Conservation (phyloP, 2,113 vertebrate genomes). For the Tricholaema leucomelas region DNA sequence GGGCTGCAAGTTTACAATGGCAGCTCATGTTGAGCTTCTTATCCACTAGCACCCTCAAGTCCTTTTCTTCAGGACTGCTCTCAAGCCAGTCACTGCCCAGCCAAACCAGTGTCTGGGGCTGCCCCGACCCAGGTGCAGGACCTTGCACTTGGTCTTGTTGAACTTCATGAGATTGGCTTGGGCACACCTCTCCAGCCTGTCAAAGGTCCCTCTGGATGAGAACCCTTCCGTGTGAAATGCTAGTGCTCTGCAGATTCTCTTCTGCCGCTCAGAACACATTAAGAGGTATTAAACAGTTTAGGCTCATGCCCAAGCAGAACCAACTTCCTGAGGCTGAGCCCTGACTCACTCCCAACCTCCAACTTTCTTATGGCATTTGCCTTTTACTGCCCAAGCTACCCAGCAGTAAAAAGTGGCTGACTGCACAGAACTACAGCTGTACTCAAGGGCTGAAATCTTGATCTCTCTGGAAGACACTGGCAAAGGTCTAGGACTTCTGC, state of each 20-base stretch:
- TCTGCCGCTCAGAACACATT: neutral
- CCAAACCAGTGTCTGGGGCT: too few species aligned
- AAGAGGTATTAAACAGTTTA: neutral
- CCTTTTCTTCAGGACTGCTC: too few species aligned
- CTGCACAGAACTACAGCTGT: neutral
- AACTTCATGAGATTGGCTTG: too few species aligned
- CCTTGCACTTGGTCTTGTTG: too few species aligned
- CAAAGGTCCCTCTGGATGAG: too few species aligned
- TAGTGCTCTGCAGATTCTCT: neutral
- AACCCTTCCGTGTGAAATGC: too few species aligned
- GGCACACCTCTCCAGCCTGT: too few species aligned
- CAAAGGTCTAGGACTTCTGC: neutral
- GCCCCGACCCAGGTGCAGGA: too few species aligned
- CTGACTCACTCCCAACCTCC: neutral
- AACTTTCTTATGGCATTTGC: neutral
- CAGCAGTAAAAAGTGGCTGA: neutral
- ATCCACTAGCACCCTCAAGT: too few species aligned
- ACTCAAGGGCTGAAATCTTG: neutral
- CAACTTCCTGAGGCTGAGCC: neutral
- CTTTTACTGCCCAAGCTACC: neutral
- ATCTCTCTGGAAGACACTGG: neutral
- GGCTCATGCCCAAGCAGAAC: neutral
- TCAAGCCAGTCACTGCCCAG: too few species aligned
- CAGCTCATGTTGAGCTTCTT: too few species aligned
- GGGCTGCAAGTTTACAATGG: too few species aligned